Evolutionary conservation across 2,888 invertebrate species (phyloP).

Genomic region (Drosophila antonietae): DNA sequence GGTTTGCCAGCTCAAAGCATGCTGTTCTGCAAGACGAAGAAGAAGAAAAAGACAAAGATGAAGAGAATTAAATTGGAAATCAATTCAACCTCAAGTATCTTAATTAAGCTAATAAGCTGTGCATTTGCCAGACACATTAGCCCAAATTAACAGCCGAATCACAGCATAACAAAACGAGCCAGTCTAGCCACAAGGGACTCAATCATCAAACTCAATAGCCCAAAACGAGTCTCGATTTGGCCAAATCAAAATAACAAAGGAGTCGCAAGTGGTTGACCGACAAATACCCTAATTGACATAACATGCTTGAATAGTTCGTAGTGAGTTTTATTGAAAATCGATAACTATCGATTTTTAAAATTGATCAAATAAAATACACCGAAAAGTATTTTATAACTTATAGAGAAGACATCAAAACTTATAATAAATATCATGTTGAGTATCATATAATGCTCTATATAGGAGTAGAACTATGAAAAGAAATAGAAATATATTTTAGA

Average conservation of each 20-base stretch:
- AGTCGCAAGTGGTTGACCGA: background rate
- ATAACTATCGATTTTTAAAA: background rate
- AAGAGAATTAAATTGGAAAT: background rate
- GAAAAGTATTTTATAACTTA: too few species aligned
- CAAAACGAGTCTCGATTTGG: background rate
- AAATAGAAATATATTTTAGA: background rate
- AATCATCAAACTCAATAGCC: slow-evolving; percentile 4
- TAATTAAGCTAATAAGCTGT: slow-evolving; percentile 12
- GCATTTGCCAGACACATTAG: slow-evolving; percentile 16
- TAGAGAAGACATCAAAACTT: background rate
- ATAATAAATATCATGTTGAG: too few species aligned
- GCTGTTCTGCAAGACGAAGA: slow-evolving; percentile 4
- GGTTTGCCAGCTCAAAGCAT: slow-evolving; percentile 16
- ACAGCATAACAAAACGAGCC: background rate
- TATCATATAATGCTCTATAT: background rate
- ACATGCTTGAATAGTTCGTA: background rate
- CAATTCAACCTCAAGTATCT: background rate
- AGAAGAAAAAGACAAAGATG: too few species aligned
- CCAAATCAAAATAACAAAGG: background rate
- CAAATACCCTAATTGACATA: background rate
- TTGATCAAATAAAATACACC: too few species aligned
- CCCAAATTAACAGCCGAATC: slow-evolving; percentile 9
- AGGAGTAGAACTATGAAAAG: background rate
- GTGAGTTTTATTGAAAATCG: background rate
- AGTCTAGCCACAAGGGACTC: slow-evolving; percentile 19